phyloP scores from a whole-genome alignment of 2,797 vertebrate species.

The Mycteria americana region DNA sequence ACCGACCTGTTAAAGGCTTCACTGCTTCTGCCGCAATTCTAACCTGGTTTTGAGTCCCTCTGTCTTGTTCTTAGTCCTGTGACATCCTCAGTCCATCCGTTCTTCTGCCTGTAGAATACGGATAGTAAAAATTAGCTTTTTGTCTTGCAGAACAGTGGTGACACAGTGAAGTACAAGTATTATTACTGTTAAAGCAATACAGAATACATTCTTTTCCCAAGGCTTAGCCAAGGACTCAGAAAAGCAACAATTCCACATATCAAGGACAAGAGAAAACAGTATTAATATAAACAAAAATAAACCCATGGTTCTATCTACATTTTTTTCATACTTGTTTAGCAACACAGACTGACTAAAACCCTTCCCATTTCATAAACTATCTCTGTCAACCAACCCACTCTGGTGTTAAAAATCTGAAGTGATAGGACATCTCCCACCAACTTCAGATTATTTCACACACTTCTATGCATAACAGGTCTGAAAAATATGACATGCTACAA shows the following conservation, averaged over 20 bases:
- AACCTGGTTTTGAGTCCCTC: background rate
- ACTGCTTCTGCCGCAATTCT: background rate
- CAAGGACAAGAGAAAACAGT: conserved; percentile 39
- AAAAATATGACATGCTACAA: background rate
- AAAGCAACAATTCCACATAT: conserved; percentile 20
- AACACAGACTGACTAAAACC: background rate
- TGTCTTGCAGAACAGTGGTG: background rate
- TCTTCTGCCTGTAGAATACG: background rate
- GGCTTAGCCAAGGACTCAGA: conserved; percentile 24
- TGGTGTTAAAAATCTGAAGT: background rate
- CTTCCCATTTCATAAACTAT: background rate
- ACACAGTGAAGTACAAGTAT: background rate
- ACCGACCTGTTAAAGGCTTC: background rate
- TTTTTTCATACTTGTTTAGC: conserved; percentile 35
- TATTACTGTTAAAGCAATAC: background rate
- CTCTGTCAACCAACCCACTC: background rate
- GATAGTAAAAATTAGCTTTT: background rate
- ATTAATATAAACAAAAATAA: conserved; percentile 45
- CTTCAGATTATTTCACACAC: background rate
- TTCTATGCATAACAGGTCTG: background rate
- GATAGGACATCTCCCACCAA: background rate
- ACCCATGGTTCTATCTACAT: background rate
- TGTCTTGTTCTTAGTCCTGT: background rate
- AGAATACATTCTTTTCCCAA: background rate
- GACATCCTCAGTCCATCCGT: background rate